Evolutionary conservation across 2,888 invertebrate genomes (phyloP).

Genomic region (Machimus atricapillus): DNA sequence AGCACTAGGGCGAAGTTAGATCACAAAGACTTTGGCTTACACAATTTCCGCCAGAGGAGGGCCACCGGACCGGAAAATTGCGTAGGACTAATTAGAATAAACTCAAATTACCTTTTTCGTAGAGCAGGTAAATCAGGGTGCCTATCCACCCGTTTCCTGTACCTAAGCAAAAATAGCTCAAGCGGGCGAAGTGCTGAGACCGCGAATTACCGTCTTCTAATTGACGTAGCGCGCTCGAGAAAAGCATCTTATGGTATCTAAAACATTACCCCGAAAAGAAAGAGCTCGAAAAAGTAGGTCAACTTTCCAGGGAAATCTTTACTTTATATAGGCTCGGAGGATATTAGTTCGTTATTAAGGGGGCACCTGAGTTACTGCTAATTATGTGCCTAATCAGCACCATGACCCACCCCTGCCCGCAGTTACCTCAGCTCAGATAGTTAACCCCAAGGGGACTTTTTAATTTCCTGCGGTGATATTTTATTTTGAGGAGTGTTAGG

Average conservation of each 20-base stretch:
- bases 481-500: neutral
- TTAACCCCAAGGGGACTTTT: neutral
- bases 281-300: neutral
- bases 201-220: neutral
- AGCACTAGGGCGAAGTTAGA: neutral
- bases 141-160: neutral
- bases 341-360: neutral
- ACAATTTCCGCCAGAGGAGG: neutral
- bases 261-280: neutral
- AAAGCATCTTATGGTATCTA: neutral
- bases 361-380: neutral
- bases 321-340: neutral
- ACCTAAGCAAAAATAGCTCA: neutral
- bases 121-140: neutral
- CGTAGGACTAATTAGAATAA: constrained; percentile 11
- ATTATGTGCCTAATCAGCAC: neutral
- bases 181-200: neutral
- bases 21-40: neutral
- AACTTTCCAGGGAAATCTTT: neutral
- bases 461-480: neutral
- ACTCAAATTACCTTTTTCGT: constrained; percentile 1
- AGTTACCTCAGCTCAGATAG: neutral
- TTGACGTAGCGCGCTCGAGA: neutral
- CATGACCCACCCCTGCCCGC: neutral
- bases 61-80: neutral